phyloP scores from a whole-genome alignment of 1,140 invertebrate genomes.

The Luehdorfia chinensis region DNA sequence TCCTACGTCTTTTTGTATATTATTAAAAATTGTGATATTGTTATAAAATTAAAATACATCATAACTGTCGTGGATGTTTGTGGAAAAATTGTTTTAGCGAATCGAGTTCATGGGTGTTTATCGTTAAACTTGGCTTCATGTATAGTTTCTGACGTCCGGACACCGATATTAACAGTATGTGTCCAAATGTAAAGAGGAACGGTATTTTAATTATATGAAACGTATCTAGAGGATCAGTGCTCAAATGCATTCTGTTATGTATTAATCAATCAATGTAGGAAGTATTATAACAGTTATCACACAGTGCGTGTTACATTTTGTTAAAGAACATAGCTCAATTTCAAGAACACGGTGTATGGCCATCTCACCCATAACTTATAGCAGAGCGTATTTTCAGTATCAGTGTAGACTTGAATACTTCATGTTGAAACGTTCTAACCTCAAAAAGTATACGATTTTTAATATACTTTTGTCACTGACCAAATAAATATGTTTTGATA shows the following conservation, averaged over 20 bases:
- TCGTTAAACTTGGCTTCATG: slow-evolving; percentile 39
- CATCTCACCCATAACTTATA: slow-evolving; percentile 6
- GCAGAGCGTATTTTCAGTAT: slow-evolving; percentile 20
- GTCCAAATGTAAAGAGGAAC: no score
- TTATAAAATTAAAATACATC: slow-evolving; percentile 61
- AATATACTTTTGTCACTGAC: slow-evolving; percentile 12
- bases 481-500: slow-evolving; percentile 14
- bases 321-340: slow-evolving; percentile 23
- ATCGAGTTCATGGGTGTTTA: slow-evolving; percentile 47
- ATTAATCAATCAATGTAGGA: neutral
- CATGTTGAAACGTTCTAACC: slow-evolving; percentile 8
- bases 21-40: slow-evolving; percentile 77
- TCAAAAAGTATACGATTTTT: slow-evolving; percentile 23
- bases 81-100: slow-evolving; percentile 46
- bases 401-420: slow-evolving; percentile 7
- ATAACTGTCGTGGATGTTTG: slow-evolving; percentile 58
- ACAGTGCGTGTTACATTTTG: slow-evolving; percentile 16
- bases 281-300: neutral
- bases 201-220: no score
- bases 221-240: slow-evolving; percentile 31
- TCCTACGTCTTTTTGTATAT: slow-evolving; percentile 71
- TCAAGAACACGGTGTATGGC: slow-evolving; percentile 24
- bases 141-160: neutral
- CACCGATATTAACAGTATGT: no score
- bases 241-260: slow-evolving; percentile 43